Evolutionary conservation across 2,113 vertebrate genomes (phyloP).

Genomic region (Pica pica): DNA sequence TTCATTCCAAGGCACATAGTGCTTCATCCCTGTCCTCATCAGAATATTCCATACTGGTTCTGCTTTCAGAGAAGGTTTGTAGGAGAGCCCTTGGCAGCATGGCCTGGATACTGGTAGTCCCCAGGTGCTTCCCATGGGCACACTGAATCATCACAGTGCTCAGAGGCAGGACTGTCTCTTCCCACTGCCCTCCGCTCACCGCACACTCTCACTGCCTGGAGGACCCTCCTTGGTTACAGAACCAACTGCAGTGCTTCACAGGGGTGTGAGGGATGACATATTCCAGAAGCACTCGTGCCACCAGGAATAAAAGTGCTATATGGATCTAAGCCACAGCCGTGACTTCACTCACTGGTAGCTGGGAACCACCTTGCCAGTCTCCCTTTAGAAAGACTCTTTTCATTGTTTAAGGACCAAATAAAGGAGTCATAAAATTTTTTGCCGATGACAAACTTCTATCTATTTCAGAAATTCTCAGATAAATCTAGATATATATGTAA

Average conservation of each 20-base stretch:
- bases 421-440: background rate
- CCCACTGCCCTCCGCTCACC: background rate
- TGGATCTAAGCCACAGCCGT: background rate
- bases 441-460: background rate
- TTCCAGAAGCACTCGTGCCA: background rate
- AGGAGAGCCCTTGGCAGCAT: background rate
- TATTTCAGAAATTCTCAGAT: background rate
- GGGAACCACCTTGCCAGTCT: background rate
- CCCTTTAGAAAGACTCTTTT: background rate
- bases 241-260: background rate
- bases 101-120: accelerated
- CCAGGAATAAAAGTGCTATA: background rate
- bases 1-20: background rate
- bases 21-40: background rate
- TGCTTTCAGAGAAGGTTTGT: background rate
- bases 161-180: background rate
- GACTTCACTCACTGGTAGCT: background rate
- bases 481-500: background rate
- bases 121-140: background rate
- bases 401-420: background rate
- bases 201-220: accelerated
- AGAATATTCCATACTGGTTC: background rate
- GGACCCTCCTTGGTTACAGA: background rate
- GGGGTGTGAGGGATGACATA: accelerated
- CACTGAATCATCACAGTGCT: background rate